phyloP scores from a whole-genome alignment of 2,113 vertebrate genomes.

The Cromileptes altivelis region DNA sequence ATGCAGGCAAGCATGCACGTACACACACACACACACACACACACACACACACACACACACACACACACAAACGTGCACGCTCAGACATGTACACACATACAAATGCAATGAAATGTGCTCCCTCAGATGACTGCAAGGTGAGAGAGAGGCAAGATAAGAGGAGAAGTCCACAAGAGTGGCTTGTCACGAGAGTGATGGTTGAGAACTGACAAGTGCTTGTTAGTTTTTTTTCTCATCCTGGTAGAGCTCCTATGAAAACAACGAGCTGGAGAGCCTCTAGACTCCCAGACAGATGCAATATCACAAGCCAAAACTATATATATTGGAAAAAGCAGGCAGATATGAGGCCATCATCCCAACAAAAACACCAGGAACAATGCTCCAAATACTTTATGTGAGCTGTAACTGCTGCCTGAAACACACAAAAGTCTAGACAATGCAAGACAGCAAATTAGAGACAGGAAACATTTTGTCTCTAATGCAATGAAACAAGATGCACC shows the following conservation, averaged over 20 bases:
- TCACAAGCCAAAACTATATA: slow-evolving; percentile 34
- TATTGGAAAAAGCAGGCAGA: slow-evolving; percentile 6
- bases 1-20: slow-evolving; percentile 21
- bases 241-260: slow-evolving; percentile 76
- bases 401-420: neutral
- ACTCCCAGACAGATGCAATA: slow-evolving; percentile 41
- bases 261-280: slow-evolving; percentile 42
- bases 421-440: neutral
- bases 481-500: slow-evolving; percentile 5
- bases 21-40: neutral
- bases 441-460: slow-evolving; percentile 2
- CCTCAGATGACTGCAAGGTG: slow-evolving; percentile 83
- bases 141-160: slow-evolving; percentile 90
- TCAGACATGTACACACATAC: slow-evolving; percentile 54
- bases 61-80: slow-evolving; percentile 33
- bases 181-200: slow-evolving; percentile 89
- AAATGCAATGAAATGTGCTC: slow-evolving; percentile 82
- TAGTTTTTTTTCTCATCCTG: slow-evolving; percentile 90
- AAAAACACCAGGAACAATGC: slow-evolving; percentile 1
- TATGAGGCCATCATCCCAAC: neutral
- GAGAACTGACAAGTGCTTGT: slow-evolving; percentile 94
- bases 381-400: slow-evolving; percentile 14
- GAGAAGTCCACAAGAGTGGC: slow-evolving; percentile 90
- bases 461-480: slow-evolving; percentile 7
- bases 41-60: slow-evolving; percentile 11